Evolutionary conservation across 2,888 invertebrate species (phyloP), one percentile per base, ranked within the genome.

Genomic region (Troides aeacus): DNA sequence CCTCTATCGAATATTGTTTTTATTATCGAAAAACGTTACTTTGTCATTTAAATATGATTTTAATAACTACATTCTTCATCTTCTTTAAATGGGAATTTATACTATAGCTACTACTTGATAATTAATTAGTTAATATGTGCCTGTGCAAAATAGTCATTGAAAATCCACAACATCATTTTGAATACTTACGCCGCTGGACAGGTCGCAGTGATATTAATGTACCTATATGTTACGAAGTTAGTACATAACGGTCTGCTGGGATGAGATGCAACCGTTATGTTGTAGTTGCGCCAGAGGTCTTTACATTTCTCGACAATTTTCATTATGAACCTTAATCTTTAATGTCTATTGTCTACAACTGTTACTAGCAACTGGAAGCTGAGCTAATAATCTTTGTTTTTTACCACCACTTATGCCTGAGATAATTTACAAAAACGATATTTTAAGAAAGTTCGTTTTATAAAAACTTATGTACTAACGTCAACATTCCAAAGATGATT

Each of bases 251-350:
- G 67, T 62, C 30, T 57, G 18, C 39, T 61, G 39, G 61, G 39
- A 61, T 30, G 61, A 61, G 39, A 61, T 21, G 68, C 63, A 60
- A 64, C 60, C 58, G 58, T 68, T 64, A 64, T 46, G 62, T 64
- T 63, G 60, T 58, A 59, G 68, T 68, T 64, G 58, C 64, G 24
- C 67, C 62, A 57, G 67, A 57, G 56, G 62, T 58, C 24, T 42
- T 62, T 15, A 58, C 62, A n/a, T 30, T 62, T 36, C 58, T 61
- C 57, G 58, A 56, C 3, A 17, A 64, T 64, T 64, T 62, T 62
- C 68, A 68, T 68, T 53, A 68, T 63, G 68, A 39, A 46, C n/a
- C 63, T 63, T 46, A 30, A 53, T 63, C 63, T 68, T 68, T 63
- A 64, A 63, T 36, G 68, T 63, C 62, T 50, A 68, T 68, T 68